Evolutionary conservation across 2,888 invertebrate genomes (phyloP).

Genomic region (Schrankia costaestrigalis): DNA sequence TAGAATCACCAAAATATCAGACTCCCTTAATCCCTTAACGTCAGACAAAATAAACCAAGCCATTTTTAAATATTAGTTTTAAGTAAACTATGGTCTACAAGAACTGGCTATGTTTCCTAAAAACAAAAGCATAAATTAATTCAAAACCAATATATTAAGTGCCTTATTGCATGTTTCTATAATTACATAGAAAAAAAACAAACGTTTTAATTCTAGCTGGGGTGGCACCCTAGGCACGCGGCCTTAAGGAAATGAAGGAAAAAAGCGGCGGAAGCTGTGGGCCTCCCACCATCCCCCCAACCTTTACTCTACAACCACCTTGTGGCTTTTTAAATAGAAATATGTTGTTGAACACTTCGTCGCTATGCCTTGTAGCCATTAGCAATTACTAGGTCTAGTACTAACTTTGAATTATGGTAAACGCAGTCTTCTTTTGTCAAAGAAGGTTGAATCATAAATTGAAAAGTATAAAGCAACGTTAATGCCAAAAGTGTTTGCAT

Average conservation of each 20-base stretch:
- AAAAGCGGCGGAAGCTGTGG: slow-evolving; percentile 74
- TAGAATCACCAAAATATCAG: too few relatives aligned
- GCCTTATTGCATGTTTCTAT: slow-evolving; percentile 38
- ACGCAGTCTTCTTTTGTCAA: too few relatives aligned
- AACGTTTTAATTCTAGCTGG: slow-evolving; percentile 68
- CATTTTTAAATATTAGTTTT: too few relatives aligned
- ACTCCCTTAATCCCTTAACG: too few relatives aligned
- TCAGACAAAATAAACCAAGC: too few relatives aligned
- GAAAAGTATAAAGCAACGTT: too few relatives aligned
- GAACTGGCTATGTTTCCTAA: too few relatives aligned
- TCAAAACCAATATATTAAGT: slow-evolving; percentile 18
- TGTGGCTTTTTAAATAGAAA: slow-evolving; percentile 80
- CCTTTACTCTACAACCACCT: slow-evolving; percentile 38
- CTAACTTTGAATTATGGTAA: slow-evolving; percentile 35
- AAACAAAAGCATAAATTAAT: slow-evolving; percentile 16
- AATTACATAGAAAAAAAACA: slow-evolving; percentile 45
- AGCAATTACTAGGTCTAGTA: slow-evolving; percentile 63
- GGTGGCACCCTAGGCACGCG: slow-evolving; percentile 68
- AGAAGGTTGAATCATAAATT: too few relatives aligned
- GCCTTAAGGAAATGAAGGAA: slow-evolving; percentile 79
- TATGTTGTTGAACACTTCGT: slow-evolving; percentile 80
- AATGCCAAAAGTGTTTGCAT: too few relatives aligned
- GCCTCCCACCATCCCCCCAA: slow-evolving; percentile 36
- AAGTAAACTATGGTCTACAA: too few relatives aligned
- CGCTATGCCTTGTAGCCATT: slow-evolving; percentile 60